A percentile compares a stretch with the other conserved stretches of the same genome.
Evolutionary conservation across 2,113 vertebrate genomes (phyloP).

Genomic region (Martes martes): DNA sequence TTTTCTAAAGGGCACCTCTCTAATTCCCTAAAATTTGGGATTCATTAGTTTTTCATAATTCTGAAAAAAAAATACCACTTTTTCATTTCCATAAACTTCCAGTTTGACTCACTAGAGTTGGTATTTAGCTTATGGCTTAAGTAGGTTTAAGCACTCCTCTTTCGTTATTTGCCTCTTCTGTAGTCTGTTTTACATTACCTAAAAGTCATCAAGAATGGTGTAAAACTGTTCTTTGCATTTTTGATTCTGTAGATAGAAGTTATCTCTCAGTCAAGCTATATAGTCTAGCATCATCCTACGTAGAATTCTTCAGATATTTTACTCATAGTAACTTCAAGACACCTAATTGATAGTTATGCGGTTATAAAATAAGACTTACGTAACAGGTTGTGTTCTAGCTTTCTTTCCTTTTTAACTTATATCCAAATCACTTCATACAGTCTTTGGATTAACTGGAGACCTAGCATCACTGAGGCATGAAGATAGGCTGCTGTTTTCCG

Average conservation of each 20-base stretch:
- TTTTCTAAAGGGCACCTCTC: background rate
- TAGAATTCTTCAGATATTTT: background rate
- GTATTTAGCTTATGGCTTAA: background rate
- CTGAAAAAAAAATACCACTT: background rate
- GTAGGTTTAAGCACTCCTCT: background rate
- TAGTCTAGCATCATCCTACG: background rate
- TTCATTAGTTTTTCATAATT: conserved; percentile 11
- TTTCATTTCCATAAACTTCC: background rate
- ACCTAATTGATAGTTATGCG: background rate
- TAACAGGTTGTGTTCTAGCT: background rate
- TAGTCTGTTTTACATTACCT: background rate
- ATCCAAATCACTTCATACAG: background rate
- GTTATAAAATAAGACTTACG: background rate
- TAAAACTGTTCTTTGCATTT: background rate
- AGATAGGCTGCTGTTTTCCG: background rate
- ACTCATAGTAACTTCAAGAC: background rate
- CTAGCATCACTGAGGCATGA: background rate
- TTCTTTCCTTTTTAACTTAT: conserved; percentile 1
- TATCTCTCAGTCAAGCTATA: background rate
- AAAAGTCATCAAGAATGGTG: background rate
- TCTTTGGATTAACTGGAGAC: background rate
- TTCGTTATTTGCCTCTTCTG: background rate
- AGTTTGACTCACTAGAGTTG: background rate
- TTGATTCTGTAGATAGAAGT: background rate
- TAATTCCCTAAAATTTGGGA: background rate